Percentiles rank a stretch among this genome's conserved stretches.
These are phyloP conservation scores for Thymelicus acteon DNA, from an alignment of 2,888 invertebrate species.

Conservation along the genomic window DNA sequence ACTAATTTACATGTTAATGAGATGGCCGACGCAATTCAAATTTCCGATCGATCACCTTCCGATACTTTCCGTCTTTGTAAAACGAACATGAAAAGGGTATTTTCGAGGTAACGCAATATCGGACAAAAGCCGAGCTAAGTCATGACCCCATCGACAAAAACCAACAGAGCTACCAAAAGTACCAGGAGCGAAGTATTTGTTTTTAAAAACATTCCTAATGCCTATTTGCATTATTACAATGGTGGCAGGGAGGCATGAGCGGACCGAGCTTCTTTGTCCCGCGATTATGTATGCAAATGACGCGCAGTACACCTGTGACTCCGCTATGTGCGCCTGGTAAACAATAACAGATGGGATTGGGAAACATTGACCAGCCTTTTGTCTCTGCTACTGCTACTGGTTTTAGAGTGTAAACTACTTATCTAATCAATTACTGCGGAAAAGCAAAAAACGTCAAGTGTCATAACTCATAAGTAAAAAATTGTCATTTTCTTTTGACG, in stretches of 20 bases:
- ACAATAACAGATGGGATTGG: slow-evolving; percentile 72
- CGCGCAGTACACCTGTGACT: slow-evolving; percentile 62
- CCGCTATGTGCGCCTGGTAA: slow-evolving; percentile 69
- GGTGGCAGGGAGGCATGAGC: slow-evolving; percentile 66
- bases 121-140: neutral
- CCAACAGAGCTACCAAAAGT: slow-evolving; percentile 30
- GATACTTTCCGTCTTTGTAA: slow-evolving; percentile 15
- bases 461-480: slow-evolving; percentile 8
- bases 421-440: slow-evolving; percentile 22
- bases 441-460: slow-evolving; percentile 18
- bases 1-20: slow-evolving; percentile 83
- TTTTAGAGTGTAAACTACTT: slow-evolving; percentile 38
- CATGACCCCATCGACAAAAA: slow-evolving; percentile 34
- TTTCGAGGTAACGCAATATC: neutral
- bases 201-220: slow-evolving; percentile 67
- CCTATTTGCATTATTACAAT: slow-evolving; percentile 78
- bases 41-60: slow-evolving; percentile 44
- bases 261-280: slow-evolving; percentile 69
- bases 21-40: slow-evolving; percentile 50
- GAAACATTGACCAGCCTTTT: slow-evolving; percentile 47
- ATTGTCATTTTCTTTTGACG: neutral
- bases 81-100: neutral
- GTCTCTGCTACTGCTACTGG: slow-evolving; percentile 54
- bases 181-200: slow-evolving; percentile 48
- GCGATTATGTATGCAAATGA: slow-evolving; percentile 72